Evolutionary conservation across 2,797 vertebrate species (phyloP).

Genomic region (Darevskia nairensis): DNA sequence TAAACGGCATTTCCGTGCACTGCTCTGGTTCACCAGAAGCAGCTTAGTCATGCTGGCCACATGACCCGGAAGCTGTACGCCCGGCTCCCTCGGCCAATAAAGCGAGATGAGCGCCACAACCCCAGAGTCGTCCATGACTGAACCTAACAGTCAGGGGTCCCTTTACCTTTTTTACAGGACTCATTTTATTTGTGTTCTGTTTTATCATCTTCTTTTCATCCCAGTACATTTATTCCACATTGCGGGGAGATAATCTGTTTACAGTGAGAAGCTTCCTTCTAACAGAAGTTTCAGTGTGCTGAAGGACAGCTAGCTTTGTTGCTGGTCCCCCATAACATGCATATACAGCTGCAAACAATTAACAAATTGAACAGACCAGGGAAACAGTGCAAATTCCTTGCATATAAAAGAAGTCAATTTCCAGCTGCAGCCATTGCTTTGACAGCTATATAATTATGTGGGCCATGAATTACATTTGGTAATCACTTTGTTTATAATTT

Average conservation of each 20-base stretch:
- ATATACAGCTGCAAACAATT: conserved; percentile 67
- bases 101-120: too few relatives aligned
- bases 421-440: conserved; percentile 60
- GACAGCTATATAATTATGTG: conserved; percentile 75
- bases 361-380: conserved; percentile 64
- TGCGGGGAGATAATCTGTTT: not conserved
- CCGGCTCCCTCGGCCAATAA: too few relatives aligned
- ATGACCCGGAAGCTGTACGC: too few relatives aligned
- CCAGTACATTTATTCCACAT: not conserved
- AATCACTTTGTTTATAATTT: conserved; percentile 75
- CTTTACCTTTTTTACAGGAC: not conserved
- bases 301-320: not conserved
- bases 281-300: not conserved
- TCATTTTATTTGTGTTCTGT: not conserved
- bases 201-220: not conserved
- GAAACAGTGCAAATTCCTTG: conserved; percentile 48
- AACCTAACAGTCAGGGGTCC: too few relatives aligned
- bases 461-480: conserved; percentile 71
- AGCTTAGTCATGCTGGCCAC: too few relatives aligned
- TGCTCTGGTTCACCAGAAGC: too few relatives aligned
- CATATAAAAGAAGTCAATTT: conserved; percentile 22
- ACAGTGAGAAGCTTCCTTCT: not conserved
- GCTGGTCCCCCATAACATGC: conserved; percentile 10
- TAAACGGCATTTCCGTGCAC: too few relatives aligned
- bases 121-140: too few relatives aligned